Percentiles rank a stretch among this genome's conserved stretches.
Evolutionary conservation across 2,113 vertebrate species (phyloP).

Genomic region (Chaenogobius annularis): DNA sequence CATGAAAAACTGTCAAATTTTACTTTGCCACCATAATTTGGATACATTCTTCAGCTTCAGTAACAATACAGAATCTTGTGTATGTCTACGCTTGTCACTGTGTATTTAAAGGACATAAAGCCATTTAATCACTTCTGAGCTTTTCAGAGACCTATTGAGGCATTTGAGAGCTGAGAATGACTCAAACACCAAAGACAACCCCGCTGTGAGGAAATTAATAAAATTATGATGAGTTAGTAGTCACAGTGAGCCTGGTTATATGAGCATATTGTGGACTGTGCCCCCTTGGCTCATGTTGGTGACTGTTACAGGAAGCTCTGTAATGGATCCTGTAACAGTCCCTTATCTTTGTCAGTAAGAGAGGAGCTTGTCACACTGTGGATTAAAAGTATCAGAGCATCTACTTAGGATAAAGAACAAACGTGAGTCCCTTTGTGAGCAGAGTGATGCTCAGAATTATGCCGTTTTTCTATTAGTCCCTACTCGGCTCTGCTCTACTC

Average conservation of each 20-base stretch:
- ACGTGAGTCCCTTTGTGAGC: slow-evolving; percentile 46
- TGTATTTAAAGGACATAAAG: not conserved
- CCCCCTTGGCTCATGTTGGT: slow-evolving; percentile 17
- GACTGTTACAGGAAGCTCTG: slow-evolving; percentile 21
- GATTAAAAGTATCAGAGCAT: slow-evolving; percentile 56
- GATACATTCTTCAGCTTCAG: not conserved
- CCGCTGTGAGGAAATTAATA: slow-evolving; percentile 19
- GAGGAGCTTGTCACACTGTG: slow-evolving; percentile 31
- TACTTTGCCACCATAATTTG: not conserved
- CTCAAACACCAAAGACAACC: slow-evolving; percentile 16
- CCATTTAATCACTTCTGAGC: slow-evolving; percentile 7
- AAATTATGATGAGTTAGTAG: slow-evolving; percentile 9
- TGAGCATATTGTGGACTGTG: slow-evolving; percentile 28
- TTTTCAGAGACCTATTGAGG: slow-evolving; percentile 7
- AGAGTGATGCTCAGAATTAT: slow-evolving; percentile 9
- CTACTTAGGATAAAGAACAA: slow-evolving; percentile 46
- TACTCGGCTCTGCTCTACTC: too few species aligned
- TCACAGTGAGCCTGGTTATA: slow-evolving; percentile 24
- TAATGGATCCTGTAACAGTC: slow-evolving; percentile 42
- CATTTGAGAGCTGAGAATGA: slow-evolving; percentile 7
- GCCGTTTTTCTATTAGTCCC: too few species aligned
- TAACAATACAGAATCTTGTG: not conserved
- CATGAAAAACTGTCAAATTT: not conserved
- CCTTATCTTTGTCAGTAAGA: slow-evolving; percentile 54
- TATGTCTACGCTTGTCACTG: not conserved